Evolutionary conservation across 2,888 invertebrate species (phyloP).

Genomic region (Augiades crinisus): DNA sequence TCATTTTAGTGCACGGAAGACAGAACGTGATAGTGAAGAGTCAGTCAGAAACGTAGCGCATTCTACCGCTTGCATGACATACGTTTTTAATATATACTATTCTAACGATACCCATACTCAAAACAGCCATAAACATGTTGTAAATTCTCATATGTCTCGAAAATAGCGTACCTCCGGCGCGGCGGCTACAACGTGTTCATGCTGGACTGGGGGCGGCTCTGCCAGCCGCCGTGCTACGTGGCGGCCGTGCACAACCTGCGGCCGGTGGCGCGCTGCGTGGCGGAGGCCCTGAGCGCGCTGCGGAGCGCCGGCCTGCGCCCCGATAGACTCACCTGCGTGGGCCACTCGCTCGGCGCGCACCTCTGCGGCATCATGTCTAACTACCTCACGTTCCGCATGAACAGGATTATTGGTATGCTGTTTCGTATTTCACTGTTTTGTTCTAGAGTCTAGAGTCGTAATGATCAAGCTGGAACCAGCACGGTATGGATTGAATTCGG

Average conservation of each 20-base stretch:
- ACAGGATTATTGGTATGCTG: conserved; percentile 86
- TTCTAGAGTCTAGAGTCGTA: too few species aligned
- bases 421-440: too few species aligned
- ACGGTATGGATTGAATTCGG: too few species aligned
- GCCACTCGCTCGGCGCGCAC: conserved; percentile 89
- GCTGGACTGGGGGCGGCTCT: conserved; percentile 88
- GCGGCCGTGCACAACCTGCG: conserved; percentile 89
- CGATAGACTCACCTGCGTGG: conserved; percentile 86
- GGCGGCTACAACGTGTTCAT: conserved; percentile 89
- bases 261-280: conserved; percentile 86
- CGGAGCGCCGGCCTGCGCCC: conserved; percentile 85
- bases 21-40: too few species aligned
- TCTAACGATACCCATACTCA: too few species aligned
- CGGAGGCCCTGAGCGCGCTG: conserved; percentile 82
- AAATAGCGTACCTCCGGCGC: conserved; percentile 87
- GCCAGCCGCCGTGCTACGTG: conserved; percentile 86
- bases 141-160: too few species aligned
- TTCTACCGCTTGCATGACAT: too few species aligned
- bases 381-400: conserved; percentile 86
- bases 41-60: too few species aligned
- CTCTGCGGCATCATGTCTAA: conserved; percentile 88
- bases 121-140: too few species aligned
- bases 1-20: too few species aligned
- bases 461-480: too few species aligned
- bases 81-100: too few species aligned